Evolutionary conservation across 2,113 vertebrate genomes (phyloP).

Genomic region (Asarcornis scutulata): DNA sequence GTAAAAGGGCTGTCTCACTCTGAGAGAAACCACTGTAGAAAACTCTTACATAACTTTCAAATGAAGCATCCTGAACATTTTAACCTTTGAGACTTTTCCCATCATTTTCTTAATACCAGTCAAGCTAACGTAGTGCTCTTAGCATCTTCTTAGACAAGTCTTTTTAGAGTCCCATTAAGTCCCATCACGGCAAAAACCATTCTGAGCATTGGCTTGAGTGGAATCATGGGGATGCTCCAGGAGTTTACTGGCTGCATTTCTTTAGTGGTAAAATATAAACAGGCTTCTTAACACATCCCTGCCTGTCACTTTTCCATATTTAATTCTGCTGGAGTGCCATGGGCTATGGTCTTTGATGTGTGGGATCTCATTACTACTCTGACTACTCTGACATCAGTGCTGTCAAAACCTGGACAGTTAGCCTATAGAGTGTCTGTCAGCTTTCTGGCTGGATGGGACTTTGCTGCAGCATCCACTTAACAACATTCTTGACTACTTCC

Average conservation of each 20-base stretch:
- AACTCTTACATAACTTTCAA: background rate
- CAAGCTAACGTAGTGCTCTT: background rate
- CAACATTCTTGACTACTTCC: slow-evolving; percentile 7
- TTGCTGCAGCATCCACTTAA: background rate
- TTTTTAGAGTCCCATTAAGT: background rate
- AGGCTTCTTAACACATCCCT: background rate
- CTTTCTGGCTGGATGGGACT: background rate
- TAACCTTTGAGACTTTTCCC: background rate
- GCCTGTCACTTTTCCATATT: background rate
- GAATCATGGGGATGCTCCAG: background rate
- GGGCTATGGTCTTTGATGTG: background rate
- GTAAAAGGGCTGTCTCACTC: background rate
- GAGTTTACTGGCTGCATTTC: background rate
- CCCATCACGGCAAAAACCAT: fast-evolving
- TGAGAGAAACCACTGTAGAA: background rate
- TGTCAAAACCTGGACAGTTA: background rate
- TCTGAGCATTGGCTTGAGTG: background rate
- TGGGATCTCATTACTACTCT: background rate
- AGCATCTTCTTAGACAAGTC: background rate
- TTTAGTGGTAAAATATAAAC: background rate
- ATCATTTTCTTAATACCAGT: background rate
- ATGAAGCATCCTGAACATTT: background rate
- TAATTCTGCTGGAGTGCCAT: background rate
- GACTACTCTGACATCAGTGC: background rate
- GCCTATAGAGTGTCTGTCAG: background rate